phyloP scores from a whole-genome alignment of 2,888 invertebrate species.

The Eristalis pertinax region DNA sequence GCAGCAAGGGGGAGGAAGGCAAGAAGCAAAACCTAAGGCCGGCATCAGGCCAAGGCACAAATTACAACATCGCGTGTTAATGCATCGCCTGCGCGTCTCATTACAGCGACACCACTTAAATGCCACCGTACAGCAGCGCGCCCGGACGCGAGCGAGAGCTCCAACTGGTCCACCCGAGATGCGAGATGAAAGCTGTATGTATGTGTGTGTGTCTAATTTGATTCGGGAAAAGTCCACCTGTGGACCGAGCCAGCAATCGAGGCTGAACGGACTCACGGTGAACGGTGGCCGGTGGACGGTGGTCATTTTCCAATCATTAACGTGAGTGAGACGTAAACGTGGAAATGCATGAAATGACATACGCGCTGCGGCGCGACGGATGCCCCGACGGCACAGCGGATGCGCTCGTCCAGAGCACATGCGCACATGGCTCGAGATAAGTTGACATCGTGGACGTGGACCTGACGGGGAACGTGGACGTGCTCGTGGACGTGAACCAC shows the following conservation, averaged over 20 bases:
- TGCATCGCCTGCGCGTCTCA: constrained; percentile 68
- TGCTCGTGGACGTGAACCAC: background rate
- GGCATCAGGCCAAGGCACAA: constrained; percentile 59
- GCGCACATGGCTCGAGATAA: constrained; percentile 20
- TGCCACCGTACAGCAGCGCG: constrained; percentile 29
- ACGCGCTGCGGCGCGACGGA: constrained; percentile 11
- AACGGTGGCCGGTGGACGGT: constrained; percentile 19
- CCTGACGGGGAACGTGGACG: background rate
- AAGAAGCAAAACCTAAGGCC: constrained; percentile 10
- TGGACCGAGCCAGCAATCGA: constrained; percentile 10
- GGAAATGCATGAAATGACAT: constrained; percentile 70
- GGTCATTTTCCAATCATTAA: constrained; percentile 70
- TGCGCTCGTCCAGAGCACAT: background rate
- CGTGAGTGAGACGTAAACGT: constrained; percentile 66
- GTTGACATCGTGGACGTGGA: constrained; percentile 53
- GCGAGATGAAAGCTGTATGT: constrained; percentile 14
- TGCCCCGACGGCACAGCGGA: background rate
- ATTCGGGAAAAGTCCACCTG: constrained; percentile 55
- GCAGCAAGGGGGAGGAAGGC: background rate
- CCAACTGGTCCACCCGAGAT: constrained; percentile 42
- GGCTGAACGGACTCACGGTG: too few relatives aligned
- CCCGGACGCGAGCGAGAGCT: background rate
- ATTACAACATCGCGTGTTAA: constrained; percentile 71
- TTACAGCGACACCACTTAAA: constrained; percentile 70
- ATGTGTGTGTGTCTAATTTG: constrained; percentile 13